Conservation (phyloP, 2,797 vertebrate species). For the Mormyrus proboscirostris region DNA sequence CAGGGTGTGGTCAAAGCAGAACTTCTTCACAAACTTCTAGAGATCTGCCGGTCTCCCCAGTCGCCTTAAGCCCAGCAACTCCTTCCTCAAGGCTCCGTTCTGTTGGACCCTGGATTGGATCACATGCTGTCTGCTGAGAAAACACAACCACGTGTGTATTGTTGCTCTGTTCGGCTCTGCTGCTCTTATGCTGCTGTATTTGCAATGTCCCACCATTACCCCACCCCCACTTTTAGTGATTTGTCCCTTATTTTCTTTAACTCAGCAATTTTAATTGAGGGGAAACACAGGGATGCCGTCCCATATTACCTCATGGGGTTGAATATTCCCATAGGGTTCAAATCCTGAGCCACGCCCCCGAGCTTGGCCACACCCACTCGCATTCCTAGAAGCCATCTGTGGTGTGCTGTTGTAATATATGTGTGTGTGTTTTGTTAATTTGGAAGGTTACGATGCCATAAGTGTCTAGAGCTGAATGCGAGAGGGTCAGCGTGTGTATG, state of each 20-base stretch:
- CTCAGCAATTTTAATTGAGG: neutral
- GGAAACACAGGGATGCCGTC: neutral
- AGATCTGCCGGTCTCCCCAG: slow-evolving; percentile 38
- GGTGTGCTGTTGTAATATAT: neutral
- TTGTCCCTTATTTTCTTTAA: neutral
- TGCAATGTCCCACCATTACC: neutral
- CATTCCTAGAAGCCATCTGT: neutral
- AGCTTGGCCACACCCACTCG: neutral
- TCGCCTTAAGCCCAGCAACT: neutral
- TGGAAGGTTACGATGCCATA: neutral
- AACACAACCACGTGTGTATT: too few relatives aligned
- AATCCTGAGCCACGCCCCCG: neutral
- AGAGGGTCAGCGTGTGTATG: neutral
- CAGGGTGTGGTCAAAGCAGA: slow-evolving; percentile 56
- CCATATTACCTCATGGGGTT: neutral
- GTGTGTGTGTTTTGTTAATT: neutral
- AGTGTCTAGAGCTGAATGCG: neutral
- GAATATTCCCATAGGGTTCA: neutral
- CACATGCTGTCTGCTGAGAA: neutral
- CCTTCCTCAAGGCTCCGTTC: neutral
- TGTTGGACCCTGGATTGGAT: neutral
- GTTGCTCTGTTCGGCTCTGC: neutral
- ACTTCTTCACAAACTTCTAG: slow-evolving; percentile 63
- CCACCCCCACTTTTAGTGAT: neutral
- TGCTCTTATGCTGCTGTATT: neutral